Evolutionary conservation across 2,113 vertebrate genomes (phyloP).

Genomic region (Semnornis frantzii): DNA sequence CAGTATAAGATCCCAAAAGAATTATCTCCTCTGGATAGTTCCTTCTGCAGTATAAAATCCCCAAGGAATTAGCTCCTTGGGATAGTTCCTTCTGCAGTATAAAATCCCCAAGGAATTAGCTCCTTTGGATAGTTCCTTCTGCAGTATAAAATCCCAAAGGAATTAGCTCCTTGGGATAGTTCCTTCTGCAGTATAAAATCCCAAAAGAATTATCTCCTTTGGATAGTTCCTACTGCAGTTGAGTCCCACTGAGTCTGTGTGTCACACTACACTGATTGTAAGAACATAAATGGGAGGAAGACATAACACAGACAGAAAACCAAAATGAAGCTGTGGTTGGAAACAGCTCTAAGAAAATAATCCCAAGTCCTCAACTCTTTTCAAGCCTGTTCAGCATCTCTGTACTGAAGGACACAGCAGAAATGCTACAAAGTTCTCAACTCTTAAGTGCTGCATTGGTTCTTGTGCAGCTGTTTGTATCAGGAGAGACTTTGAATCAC

Average conservation of each 20-base stretch:
- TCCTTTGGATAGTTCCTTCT: no score
- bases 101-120: no score
- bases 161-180: no score
- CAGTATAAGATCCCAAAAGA: no score
- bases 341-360: not conserved
- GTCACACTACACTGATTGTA: not conserved
- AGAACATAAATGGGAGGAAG: not conserved
- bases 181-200: no score
- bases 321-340: not conserved
- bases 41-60: not conserved
- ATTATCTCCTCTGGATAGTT: no score
- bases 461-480: not conserved
- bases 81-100: no score
- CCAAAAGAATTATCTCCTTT: not conserved
- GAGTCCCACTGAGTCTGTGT: no score
- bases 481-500: not conserved
- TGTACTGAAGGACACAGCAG: not conserved
- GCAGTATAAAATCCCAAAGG: no score
- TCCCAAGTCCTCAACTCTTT: not conserved
- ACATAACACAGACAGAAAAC: not conserved
- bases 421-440: not conserved
- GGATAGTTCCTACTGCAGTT: not conserved
- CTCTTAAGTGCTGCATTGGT: not conserved
- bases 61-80: not conserved
- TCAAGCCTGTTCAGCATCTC: not conserved